Percentiles rank a stretch among this genome's conserved stretches.
phyloP scores from a whole-genome alignment of 2,797 vertebrate genomes.

The Xyrichtys novacula region DNA sequence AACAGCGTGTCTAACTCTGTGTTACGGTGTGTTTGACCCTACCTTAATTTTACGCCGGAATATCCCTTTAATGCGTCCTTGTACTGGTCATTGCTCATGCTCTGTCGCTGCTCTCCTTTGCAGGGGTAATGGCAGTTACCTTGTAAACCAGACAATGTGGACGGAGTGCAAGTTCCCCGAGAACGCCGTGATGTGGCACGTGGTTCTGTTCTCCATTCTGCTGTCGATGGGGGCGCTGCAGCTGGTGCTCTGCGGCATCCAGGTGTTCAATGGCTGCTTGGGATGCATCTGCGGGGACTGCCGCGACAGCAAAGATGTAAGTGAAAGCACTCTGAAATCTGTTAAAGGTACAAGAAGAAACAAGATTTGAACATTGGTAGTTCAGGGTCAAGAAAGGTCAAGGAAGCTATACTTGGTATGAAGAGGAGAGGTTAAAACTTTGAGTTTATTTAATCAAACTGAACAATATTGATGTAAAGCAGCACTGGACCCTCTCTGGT shows the following conservation, averaged over 20 bases:
- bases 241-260: slow-evolving; percentile 86
- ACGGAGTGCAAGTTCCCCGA: slow-evolving; percentile 79
- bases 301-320: slow-evolving; percentile 82
- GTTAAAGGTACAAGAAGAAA: neutral
- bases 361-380: too few species aligned
- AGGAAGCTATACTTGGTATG: neutral
- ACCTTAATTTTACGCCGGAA: too few species aligned
- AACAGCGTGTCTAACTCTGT: too few species aligned
- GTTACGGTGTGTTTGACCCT: too few species aligned
- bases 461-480: neutral
- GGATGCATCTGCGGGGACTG: slow-evolving; percentile 92
- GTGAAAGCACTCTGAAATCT: slow-evolving; percentile 20
- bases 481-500: neutral
- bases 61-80: neutral
- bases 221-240: slow-evolving; percentile 85
- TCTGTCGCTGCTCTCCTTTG: neutral
- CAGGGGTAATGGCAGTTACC: slow-evolving; percentile 75
- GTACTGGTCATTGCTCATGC: neutral
- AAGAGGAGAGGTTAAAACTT: neutral
- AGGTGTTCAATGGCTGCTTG: slow-evolving; percentile 90
- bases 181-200: slow-evolving; percentile 88
- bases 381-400: too few species aligned
- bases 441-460: neutral
- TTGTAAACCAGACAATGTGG: slow-evolving; percentile 76
- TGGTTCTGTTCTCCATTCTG: slow-evolving; percentile 87